phyloP scores from a whole-genome alignment of 2,888 invertebrate genomes.

The Gerris lacustris region DNA sequence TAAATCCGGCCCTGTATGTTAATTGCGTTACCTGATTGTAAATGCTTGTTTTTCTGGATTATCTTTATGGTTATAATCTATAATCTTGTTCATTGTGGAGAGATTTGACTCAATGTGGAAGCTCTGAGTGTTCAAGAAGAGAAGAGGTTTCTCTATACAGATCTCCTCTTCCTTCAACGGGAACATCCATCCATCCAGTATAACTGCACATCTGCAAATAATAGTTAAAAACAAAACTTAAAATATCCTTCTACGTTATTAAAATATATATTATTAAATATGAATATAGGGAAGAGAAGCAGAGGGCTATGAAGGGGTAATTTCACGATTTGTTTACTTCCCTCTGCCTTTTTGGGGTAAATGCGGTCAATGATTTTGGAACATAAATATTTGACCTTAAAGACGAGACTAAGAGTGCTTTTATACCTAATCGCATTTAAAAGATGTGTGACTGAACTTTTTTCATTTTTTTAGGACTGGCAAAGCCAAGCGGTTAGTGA shows the following conservation, averaged over 20 bases:
- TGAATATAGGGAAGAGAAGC: background rate
- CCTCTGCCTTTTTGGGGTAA: too few relatives aligned
- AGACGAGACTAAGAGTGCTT: too few relatives aligned
- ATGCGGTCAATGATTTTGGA: too few relatives aligned
- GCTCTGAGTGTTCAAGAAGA: constrained; percentile 47
- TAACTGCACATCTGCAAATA: constrained; percentile 39
- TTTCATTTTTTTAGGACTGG: too few relatives aligned
- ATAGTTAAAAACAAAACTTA: constrained; percentile 7
- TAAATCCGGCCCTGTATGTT: background rate
- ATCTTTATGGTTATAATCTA: constrained; percentile 10
- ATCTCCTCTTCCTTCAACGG: constrained; percentile 42
- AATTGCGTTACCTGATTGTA: constrained; percentile 38
- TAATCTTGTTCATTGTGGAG: constrained; percentile 38
- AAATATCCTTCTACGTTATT: background rate
- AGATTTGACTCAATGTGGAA: constrained; percentile 46
- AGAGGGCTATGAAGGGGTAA: too few relatives aligned
- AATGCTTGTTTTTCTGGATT: constrained; percentile 35
- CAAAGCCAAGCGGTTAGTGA: too few relatives aligned
- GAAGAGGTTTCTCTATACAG: constrained; percentile 40
- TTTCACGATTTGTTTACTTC: too few relatives aligned
- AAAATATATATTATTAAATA: constrained; percentile 7
- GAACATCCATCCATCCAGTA: constrained; percentile 51
- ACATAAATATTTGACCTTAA: too few relatives aligned
- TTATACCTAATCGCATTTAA: too few relatives aligned
- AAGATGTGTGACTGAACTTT: too few relatives aligned